phyloP scores from a whole-genome alignment of 2,797 vertebrate genomes.

The Syndactyla subalaris region DNA sequence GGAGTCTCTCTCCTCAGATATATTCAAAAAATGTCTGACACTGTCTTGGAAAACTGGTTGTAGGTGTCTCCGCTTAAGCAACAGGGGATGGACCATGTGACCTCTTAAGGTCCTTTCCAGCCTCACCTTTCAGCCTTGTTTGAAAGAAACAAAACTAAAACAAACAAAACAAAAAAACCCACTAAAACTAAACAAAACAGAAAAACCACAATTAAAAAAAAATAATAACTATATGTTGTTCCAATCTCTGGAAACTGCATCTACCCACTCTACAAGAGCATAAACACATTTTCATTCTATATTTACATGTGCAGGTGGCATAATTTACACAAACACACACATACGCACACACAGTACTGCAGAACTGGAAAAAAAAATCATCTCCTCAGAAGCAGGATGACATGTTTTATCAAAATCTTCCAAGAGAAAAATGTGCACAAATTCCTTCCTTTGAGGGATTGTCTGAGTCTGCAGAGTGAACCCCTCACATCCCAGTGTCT shows the following conservation, averaged over 20 bases:
- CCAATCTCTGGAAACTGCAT: background rate
- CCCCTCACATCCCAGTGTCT: background rate
- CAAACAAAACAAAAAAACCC: fast-evolving
- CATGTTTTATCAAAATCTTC: background rate
- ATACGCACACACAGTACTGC: background rate
- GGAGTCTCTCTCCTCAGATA: background rate
- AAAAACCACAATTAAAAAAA: background rate
- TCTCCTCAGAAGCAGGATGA: background rate
- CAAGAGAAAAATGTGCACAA: background rate
- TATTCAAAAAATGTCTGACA: background rate
- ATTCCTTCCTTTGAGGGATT: background rate
- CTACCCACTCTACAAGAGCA: background rate
- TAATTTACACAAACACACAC: background rate
- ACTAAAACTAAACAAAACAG: background rate
- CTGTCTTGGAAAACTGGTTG: background rate
- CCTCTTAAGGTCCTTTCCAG: background rate
- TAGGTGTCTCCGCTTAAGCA: background rate
- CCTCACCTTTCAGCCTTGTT: background rate
- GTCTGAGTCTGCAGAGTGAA: background rate
- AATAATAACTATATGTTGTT: background rate
- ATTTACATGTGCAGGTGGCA: background rate
- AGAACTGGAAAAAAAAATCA: background rate
- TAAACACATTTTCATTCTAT: background rate
- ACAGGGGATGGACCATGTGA: too few species aligned
- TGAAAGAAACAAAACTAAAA: background rate